phyloP scores from a whole-genome alignment of 2,888 invertebrate species.

The Gibbula magus region DNA sequence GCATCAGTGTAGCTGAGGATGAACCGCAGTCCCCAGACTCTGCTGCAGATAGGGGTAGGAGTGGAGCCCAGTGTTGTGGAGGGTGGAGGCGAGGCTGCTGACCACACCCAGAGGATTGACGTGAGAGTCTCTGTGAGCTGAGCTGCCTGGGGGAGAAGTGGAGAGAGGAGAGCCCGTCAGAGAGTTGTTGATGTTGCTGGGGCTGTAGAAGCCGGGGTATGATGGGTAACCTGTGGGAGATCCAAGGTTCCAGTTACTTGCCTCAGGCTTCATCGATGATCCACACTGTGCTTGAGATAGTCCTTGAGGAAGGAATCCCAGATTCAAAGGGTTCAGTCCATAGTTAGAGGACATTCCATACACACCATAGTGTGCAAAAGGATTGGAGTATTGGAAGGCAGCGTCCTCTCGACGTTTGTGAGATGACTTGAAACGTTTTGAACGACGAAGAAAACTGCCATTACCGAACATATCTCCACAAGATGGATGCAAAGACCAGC shows the following conservation, averaged over 20 bases:
- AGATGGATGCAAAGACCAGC: conserved; percentile 73
- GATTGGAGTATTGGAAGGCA: conserved; percentile 58
- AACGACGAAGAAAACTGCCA: conserved; percentile 72
- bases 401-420: conserved; percentile 45
- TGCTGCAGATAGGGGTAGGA: no score
- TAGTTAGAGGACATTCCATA: conserved; percentile 57
- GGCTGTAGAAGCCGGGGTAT: not conserved
- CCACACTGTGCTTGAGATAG: conserved; percentile 54
- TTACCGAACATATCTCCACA: conserved; percentile 75
- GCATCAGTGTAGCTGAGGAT: no score
- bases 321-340: conserved; percentile 54
- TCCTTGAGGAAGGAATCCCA: conserved; percentile 56
- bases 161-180: conserved; percentile 19
- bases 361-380: conserved; percentile 63
- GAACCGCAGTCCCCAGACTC: no score
- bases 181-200: conserved; percentile 19
- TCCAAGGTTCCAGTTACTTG: not conserved
- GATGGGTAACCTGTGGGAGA: not conserved
- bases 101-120: no score
- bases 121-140: not conserved
- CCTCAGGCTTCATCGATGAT: conserved; percentile 48
- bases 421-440: conserved; percentile 71
- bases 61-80: no score
- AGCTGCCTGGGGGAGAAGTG: not conserved
- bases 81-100: no score